Evolutionary conservation across 2,797 vertebrate species (phyloP), one percentile per base, ranked within the genome.

Genomic region (Enteromius thamalakanensis): DNA sequence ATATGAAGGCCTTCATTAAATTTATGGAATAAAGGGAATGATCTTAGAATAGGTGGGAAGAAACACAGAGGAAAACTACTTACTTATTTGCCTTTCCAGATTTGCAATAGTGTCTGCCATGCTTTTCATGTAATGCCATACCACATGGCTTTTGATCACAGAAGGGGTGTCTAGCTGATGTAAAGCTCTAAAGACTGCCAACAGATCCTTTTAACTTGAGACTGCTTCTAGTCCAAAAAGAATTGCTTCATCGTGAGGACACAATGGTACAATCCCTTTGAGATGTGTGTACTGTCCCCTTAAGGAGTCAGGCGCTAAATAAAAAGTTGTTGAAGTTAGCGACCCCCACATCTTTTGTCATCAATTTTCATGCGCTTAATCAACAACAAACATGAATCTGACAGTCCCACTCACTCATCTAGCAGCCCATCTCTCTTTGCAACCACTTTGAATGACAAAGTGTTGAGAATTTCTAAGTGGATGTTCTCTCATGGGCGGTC

Each of bases 141-240:
- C 81, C 83, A 82, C 83, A 78, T 32, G 67, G 79, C 80, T 79
- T 86, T 87, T 55, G 79, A 84, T 82, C 60, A 47, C 65, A 77
- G 71, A 77, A 75, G 29, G 81, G 78, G 72, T 81, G 60, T 68
- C 79, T 81, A 79, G 77, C 85, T 84, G 80, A 70, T 29, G 26
- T 62, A 45, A 69, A 58, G 76, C 70, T 85, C 69, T 80, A 75
- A 85, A 87, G 74, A 77, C 62, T 51, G 78, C 49, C 84, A 82
- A 85, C 70, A 79, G 81, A 64, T 81, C 79, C 79, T 86, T 87
- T 87, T 70, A 86, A 84, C 82, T 58, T 23, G 75, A 87, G 74
- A 76, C 75, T 65, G 70, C 75, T 81, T 77, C 3, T 51, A 68
- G 53, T 79, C 79, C 79, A 84, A 80, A 45, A 60, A 70, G 51